A percentile compares a stretch with the other conserved stretches of the same genome.
These are phyloP conservation scores for Eretmocerus hayati DNA, from an alignment of 2,888 invertebrate genomes.

Conservation along the genomic window DNA sequence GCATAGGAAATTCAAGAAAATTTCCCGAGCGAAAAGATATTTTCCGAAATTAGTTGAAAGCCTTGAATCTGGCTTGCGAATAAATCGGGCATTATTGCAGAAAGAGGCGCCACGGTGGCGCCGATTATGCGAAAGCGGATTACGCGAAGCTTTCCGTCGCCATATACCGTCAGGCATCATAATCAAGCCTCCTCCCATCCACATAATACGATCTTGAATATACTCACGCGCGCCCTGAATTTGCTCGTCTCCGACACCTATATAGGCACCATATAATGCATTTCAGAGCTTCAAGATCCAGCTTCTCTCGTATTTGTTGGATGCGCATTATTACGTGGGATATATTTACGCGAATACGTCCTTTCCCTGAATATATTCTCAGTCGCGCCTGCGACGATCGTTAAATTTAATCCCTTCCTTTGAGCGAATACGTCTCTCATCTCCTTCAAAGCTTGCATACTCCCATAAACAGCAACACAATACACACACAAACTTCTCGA, in stretches of 20 bases:
- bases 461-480: too few species aligned
- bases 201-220: too few species aligned
- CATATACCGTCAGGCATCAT: too few species aligned
- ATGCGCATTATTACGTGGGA: too few species aligned
- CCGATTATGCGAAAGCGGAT: slow-evolving; percentile 6
- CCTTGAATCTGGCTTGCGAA: background rate
- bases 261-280: background rate
- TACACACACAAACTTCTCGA: too few species aligned
- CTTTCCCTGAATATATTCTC: background rate
- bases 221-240: too few species aligned
- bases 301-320: background rate
- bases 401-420: slow-evolving; percentile 6
- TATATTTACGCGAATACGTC: too few species aligned
- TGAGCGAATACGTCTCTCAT: too few species aligned
- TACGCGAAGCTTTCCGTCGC: slow-evolving; percentile 3
- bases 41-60: background rate
- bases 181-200: too few species aligned
- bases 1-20: too few species aligned
- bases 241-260: too few species aligned
- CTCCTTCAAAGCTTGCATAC: too few species aligned
- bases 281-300: background rate
- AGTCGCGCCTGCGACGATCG: background rate
- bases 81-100: background rate
- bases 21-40: background rate
- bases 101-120: slow-evolving; percentile 1